Conservation (phyloP, 2,888 invertebrate genomes). For the Apocheima hispidaria region DNA sequence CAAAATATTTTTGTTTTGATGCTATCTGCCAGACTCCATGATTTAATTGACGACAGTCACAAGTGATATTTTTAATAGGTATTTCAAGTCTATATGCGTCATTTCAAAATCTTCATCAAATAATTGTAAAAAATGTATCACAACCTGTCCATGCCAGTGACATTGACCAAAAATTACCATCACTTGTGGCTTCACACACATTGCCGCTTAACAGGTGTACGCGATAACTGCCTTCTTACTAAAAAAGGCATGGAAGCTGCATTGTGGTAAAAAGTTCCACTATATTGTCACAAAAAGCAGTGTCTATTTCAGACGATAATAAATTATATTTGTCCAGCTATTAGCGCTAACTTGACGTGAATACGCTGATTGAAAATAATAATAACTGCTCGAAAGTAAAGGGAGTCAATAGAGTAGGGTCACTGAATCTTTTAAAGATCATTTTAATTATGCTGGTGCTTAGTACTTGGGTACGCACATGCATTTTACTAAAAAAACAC, state of each 20-base stretch:
- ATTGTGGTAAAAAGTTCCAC: conserved; percentile 42
- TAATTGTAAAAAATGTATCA: conserved; percentile 15
- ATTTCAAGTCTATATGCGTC: conserved; percentile 31
- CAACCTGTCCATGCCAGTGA: not conserved
- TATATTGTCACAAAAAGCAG: conserved; percentile 22
- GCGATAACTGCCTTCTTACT: conserved; percentile 27
- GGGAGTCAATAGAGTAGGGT: conserved; percentile 17
- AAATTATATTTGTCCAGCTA: conserved; percentile 53
- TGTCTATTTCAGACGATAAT: conserved; percentile 43
- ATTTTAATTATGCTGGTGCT: not conserved
- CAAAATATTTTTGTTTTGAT: conserved; percentile 25
- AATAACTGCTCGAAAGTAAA: conserved; percentile 35
- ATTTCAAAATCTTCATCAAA: conserved; percentile 21
- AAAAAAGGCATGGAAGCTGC: conserved; percentile 40
- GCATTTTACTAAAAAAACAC: not conserved
- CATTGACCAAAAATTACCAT: not conserved
- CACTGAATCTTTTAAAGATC: conserved; percentile 17
- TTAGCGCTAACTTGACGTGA: conserved; percentile 49
- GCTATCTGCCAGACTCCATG: conserved; percentile 7
- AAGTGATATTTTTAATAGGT: conserved; percentile 21
- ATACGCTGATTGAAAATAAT: conserved; percentile 37
- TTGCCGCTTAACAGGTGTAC: conserved; percentile 41
- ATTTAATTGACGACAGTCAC: conserved; percentile 25
- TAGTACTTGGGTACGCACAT: not conserved
- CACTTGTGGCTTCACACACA: conserved; percentile 30